These are phyloP conservation scores for Apantesis nais DNA, from an alignment of 2,888 invertebrate species.

Conservation along the genomic window DNA sequence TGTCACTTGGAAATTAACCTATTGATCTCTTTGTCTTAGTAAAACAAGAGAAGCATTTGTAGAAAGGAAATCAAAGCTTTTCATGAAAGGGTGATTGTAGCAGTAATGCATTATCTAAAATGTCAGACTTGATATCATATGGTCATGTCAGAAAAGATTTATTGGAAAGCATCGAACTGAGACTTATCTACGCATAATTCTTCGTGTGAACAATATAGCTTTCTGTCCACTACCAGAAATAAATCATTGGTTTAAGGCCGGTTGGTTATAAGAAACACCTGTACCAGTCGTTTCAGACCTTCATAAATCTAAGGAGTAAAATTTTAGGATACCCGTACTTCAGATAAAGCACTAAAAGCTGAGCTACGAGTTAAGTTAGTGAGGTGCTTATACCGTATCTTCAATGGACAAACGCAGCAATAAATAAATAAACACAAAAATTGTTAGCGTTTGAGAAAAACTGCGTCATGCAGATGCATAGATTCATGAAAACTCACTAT, in stretches of 20 bases:
- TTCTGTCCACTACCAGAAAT: background rate
- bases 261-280: conserved; percentile 4
- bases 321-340: background rate
- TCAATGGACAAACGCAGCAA: background rate
- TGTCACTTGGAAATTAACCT: background rate
- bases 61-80: too few relatives aligned
- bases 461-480: too few relatives aligned
- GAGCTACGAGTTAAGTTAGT: background rate
- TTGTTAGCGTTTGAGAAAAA: too few relatives aligned
- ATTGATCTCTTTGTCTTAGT: background rate
- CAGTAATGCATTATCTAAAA: too few relatives aligned
- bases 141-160: too few relatives aligned
- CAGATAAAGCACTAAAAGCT: background rate
- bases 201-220: background rate
- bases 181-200: too few relatives aligned
- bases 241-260: background rate
- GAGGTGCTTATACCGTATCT: background rate
- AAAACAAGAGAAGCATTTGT: background rate
- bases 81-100: too few relatives aligned
- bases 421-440: too few relatives aligned
- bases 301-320: conserved; percentile 4
- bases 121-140: too few relatives aligned
- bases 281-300: conserved; percentile 5
- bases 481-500: too few relatives aligned
- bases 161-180: background rate